Evolutionary conservation across 1,140 invertebrate species (phyloP).

Genomic region (Bathynomus jamesi): DNA sequence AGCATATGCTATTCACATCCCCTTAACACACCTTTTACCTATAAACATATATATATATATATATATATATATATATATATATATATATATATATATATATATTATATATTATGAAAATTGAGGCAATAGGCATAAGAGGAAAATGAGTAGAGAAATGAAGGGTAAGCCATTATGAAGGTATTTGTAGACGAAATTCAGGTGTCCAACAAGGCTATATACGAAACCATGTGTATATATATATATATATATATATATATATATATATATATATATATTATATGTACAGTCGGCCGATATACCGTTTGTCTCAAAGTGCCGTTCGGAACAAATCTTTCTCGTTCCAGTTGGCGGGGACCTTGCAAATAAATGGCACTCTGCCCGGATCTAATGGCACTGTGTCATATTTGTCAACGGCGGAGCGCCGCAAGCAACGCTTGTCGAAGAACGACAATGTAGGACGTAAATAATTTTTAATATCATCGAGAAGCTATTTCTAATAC

Average conservation of each 20-base stretch:
- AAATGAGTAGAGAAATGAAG: background rate
- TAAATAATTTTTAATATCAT: too few relatives aligned
- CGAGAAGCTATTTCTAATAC: too few relatives aligned
- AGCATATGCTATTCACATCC: too few relatives aligned
- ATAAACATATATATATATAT: background rate
- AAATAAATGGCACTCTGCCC: background rate
- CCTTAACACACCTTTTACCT: too few relatives aligned
- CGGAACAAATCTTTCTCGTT: background rate
- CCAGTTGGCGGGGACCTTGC: background rate
- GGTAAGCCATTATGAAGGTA: too few relatives aligned
- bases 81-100: background rate
- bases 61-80: background rate
- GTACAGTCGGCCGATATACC: too few relatives aligned
- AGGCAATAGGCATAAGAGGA: background rate
- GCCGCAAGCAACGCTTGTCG: background rate
- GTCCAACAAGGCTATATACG: too few relatives aligned
- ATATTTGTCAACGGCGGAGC: background rate
- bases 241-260: background rate
- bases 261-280: slow-evolving; percentile 12
- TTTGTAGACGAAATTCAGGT: too few relatives aligned
- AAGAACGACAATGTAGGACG: too few relatives aligned
- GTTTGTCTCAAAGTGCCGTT: too few relatives aligned
- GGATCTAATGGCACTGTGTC: background rate
- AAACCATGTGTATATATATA: background rate
- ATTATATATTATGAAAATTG: background rate